phyloP scores from a whole-genome alignment of 1,140 invertebrate genomes.

The Hermetia illucens region DNA sequence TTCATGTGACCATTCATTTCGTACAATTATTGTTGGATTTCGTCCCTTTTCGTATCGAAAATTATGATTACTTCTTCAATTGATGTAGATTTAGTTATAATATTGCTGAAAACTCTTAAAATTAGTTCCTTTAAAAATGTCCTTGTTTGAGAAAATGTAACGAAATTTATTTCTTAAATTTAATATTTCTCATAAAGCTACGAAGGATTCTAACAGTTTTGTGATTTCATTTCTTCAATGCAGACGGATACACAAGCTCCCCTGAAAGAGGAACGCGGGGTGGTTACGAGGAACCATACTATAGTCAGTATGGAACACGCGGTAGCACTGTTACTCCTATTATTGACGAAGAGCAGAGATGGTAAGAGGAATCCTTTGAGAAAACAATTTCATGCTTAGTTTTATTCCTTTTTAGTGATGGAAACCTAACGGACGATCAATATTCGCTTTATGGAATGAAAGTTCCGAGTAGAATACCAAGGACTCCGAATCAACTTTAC shows the following conservation, averaged over 20 bases:
- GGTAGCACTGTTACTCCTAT: slow-evolving; percentile 69
- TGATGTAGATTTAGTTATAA: no score
- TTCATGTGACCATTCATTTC: no score
- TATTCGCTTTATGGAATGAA: slow-evolving; percentile 67
- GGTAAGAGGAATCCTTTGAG: slow-evolving; percentile 13
- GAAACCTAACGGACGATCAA: slow-evolving; percentile 57
- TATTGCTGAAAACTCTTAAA: no score
- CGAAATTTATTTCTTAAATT: no score
- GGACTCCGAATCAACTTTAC: slow-evolving; percentile 26
- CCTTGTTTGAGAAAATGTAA: no score
- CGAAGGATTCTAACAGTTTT: no score
- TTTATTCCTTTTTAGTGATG: slow-evolving; percentile 39
- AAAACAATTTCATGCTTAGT: background rate
- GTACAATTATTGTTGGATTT: no score
- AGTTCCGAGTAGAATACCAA: slow-evolving; percentile 36
- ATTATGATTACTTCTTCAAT: no score
- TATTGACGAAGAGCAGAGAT: slow-evolving; percentile 84
- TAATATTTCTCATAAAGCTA: no score
- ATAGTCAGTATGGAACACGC: slow-evolving; percentile 56
- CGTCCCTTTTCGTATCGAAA: no score
- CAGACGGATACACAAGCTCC: slow-evolving; percentile 74
- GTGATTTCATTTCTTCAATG: no score
- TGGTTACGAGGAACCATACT: slow-evolving; percentile 75
- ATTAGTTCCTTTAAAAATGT: no score
- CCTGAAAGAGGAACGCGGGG: slow-evolving; percentile 58